phyloP scores from a whole-genome alignment of 2,888 invertebrate species.

The Drosophila kambysellisi region DNA sequence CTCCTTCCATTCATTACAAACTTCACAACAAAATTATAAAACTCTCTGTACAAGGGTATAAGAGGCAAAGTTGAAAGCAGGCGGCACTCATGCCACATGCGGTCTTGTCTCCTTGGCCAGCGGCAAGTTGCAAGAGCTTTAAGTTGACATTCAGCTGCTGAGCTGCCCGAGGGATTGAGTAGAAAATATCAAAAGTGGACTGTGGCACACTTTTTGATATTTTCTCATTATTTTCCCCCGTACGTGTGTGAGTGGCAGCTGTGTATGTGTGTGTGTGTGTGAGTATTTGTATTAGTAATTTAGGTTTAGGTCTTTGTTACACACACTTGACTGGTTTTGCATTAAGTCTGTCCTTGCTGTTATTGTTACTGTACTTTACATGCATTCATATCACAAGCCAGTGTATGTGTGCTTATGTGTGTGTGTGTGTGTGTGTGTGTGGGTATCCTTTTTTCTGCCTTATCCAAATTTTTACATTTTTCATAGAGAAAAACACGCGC shows the following conservation, averaged over 20 bases:
- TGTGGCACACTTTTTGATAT: constrained; percentile 69
- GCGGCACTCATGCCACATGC: constrained; percentile 1
- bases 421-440: constrained; percentile 23
- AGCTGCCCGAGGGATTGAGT: constrained; percentile 38
- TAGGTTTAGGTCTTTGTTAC: constrained; percentile 77
- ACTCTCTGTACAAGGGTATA: background rate
- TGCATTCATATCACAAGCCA: constrained; percentile 27
- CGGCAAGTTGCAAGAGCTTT: constrained; percentile 65
- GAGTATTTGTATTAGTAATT: constrained; percentile 58
- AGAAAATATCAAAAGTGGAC: constrained; percentile 60
- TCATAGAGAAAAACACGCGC: constrained; percentile 18
- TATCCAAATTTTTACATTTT: constrained; percentile 48
- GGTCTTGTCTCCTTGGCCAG: constrained; percentile 52
- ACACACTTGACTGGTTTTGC: constrained; percentile 75
- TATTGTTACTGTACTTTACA: constrained; percentile 59
- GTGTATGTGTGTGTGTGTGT: constrained; percentile 25
- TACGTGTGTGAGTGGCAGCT: constrained; percentile 56
- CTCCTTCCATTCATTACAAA: background rate
- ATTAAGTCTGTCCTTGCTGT: constrained; percentile 55
- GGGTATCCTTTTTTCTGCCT: constrained; percentile 52
- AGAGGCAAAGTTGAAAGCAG: constrained; percentile 30
- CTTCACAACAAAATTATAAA: background rate
- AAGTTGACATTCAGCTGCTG: constrained; percentile 71
- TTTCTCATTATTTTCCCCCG: constrained; percentile 72
- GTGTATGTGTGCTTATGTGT: constrained; percentile 17